These are phyloP conservation scores for Gymnocephalus cernua DNA, from an alignment of 2,113 vertebrate genomes.

Conservation along the genomic window DNA sequence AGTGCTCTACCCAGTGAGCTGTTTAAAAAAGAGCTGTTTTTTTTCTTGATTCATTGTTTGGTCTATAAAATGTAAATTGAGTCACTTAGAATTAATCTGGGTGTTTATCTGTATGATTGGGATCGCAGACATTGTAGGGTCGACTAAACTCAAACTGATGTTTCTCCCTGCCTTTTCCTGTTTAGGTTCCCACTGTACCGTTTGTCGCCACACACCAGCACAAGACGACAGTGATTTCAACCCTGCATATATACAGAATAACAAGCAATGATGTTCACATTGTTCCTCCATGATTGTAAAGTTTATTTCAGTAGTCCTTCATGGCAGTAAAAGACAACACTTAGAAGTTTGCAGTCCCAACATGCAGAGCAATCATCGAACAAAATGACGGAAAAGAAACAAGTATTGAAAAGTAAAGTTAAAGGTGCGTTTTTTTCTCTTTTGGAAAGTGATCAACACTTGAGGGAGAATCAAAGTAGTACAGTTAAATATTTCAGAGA, in stretches of 20 bases:
- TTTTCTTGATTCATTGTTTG: not conserved
- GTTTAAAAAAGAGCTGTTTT: no score
- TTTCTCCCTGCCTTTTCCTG: conserved; percentile 73
- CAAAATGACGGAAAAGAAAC: conserved; percentile 78
- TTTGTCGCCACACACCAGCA: conserved; percentile 30
- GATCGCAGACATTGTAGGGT: not conserved
- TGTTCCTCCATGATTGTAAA: conserved; percentile 72
- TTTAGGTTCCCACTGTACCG: conserved; percentile 59
- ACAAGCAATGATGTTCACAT: not conserved
- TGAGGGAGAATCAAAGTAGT: conserved; percentile 84
- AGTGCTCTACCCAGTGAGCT: no score
- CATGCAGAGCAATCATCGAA: conserved; percentile 97
- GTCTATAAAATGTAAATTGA: not conserved
- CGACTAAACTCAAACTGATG: not conserved
- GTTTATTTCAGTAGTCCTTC: conserved; percentile 87
- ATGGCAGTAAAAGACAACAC: conserved; percentile 95
- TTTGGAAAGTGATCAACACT: conserved; percentile 87
- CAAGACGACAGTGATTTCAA: conserved; percentile 11
- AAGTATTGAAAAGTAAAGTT: conserved; percentile 82
- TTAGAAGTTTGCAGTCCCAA: conserved; percentile 95
- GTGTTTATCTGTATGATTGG: not conserved
- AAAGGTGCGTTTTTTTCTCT: conserved; percentile 89
- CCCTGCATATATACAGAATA: conserved; percentile 15
- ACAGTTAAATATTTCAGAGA: conserved; percentile 86
- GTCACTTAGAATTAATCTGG: not conserved